phyloP scores from a whole-genome alignment of 2,797 vertebrate species.

The Urophycis tenuis region DNA sequence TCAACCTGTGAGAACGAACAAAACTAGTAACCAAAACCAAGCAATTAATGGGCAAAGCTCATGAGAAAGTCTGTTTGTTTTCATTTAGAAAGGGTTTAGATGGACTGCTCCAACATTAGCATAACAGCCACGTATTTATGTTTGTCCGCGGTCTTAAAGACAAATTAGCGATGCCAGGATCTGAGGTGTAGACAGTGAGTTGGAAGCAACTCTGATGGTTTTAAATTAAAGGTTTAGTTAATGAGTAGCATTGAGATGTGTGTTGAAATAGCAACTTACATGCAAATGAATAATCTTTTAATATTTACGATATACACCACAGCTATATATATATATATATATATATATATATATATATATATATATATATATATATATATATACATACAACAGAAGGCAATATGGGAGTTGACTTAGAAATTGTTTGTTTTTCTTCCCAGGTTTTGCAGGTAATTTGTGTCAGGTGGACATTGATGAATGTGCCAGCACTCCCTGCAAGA shows the following conservation, averaged over 20 bases:
- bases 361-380: neutral
- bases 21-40: neutral
- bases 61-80: constrained; percentile 27
- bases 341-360: neutral
- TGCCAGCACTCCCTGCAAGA: constrained; percentile 93
- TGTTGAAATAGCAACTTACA: constrained; percentile 25
- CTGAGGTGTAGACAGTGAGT: constrained; percentile 49
- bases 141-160: constrained; percentile 77
- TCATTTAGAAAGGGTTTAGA: constrained; percentile 35
- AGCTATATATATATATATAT: neutral
- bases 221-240: constrained; percentile 59
- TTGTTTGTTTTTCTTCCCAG: constrained; percentile 53
- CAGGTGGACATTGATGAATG: constrained; percentile 94
- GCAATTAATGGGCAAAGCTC: neutral
- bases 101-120: constrained; percentile 70
- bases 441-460: constrained; percentile 88
- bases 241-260: constrained; percentile 38
- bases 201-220: constrained; percentile 53
- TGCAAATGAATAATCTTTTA: neutral
- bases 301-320: neutral
- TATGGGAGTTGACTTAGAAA: neutral
- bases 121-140: constrained; percentile 81
- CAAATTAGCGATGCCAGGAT: constrained; percentile 61
- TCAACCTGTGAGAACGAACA: neutral
- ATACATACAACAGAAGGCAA: neutral